Evolutionary conservation across 2,113 vertebrate species (phyloP).

Genomic region (Catharus fuscescens): DNA sequence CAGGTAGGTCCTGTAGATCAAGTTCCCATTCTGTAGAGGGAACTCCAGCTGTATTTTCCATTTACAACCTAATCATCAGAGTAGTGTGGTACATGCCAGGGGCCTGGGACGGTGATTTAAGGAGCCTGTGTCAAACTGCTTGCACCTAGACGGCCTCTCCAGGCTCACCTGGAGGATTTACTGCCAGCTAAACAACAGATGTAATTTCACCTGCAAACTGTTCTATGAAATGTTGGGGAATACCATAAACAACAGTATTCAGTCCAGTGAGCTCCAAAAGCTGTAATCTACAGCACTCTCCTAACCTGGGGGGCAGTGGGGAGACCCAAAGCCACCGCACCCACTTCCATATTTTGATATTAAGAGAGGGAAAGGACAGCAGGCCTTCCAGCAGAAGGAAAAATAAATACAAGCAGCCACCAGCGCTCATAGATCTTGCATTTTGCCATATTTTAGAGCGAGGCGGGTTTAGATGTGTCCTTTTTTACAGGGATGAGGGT

Average conservation of each 20-base stretch:
- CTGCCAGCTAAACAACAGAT: slow-evolving; percentile 52
- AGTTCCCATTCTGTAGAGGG: slow-evolving; percentile 18
- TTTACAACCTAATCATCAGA: slow-evolving; percentile 68
- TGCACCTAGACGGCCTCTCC: slow-evolving; percentile 47
- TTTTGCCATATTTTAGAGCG: background rate
- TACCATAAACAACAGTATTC: slow-evolving; percentile 28
- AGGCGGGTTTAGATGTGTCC: background rate
- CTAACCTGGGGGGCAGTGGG: background rate
- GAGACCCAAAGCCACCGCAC: background rate
- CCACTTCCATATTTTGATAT: background rate
- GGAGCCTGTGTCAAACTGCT: slow-evolving; percentile 52
- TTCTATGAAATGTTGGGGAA: slow-evolving; percentile 54
- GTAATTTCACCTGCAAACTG: slow-evolving; percentile 52
- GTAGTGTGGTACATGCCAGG: slow-evolving; percentile 12
- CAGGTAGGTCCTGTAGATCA: slow-evolving; percentile 23
- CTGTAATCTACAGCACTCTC: background rate
- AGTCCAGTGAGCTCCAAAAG: slow-evolving; percentile 5
- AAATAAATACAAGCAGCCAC: background rate
- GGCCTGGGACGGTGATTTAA: slow-evolving; percentile 54
- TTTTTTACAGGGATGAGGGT: background rate
- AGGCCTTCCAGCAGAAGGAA: background rate
- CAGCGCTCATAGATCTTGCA: background rate
- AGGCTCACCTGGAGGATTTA: slow-evolving; percentile 62
- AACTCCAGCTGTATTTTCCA: slow-evolving; percentile 58
- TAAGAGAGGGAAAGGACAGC: background rate